A percentile compares a stretch with the other conserved stretches of the same genome.
Evolutionary conservation across 2,888 invertebrate genomes (phyloP).

Genomic region (Apomyelois bistriatella): DNA sequence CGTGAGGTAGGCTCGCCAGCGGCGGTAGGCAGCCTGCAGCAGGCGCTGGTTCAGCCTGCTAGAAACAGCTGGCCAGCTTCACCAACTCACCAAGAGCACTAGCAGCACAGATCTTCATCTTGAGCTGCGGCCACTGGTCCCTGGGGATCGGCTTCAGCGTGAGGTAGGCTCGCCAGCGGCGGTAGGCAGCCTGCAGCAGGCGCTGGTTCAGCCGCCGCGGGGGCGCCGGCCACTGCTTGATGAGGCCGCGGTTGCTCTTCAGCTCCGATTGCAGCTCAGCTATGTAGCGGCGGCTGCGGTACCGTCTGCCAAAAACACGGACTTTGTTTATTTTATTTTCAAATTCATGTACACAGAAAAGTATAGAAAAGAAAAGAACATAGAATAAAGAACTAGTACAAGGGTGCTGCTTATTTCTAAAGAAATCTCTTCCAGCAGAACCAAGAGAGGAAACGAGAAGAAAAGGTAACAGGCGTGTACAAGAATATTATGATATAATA

Average conservation of each 20-base stretch:
- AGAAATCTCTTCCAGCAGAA: too few species aligned
- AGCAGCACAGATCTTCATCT: constrained; percentile 68
- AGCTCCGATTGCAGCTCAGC: constrained; percentile 49
- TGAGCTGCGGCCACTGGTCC: constrained; percentile 91
- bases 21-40: constrained; percentile 77
- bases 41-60: too few species aligned
- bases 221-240: constrained; percentile 88
- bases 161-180: constrained; percentile 94
- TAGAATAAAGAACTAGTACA: too few species aligned
- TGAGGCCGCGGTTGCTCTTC: constrained; percentile 36
- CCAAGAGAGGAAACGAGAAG: too few species aligned
- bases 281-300: constrained; percentile 66
- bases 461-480: too few species aligned
- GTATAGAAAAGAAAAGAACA: too few species aligned
- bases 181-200: constrained; percentile 77
- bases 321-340: too few species aligned
- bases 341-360: too few species aligned
- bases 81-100: constrained; percentile 37
- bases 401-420: too few species aligned
- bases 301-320: constrained; percentile 45
- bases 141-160: constrained; percentile 85
- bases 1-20: constrained; percentile 94
- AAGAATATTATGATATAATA: too few species aligned
- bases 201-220: constrained; percentile 83
- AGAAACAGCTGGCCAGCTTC: background rate